Evolutionary conservation across 2,113 vertebrate genomes (phyloP), one percentile per base, ranked within the genome.

Genomic region (Channa argus): DNA sequence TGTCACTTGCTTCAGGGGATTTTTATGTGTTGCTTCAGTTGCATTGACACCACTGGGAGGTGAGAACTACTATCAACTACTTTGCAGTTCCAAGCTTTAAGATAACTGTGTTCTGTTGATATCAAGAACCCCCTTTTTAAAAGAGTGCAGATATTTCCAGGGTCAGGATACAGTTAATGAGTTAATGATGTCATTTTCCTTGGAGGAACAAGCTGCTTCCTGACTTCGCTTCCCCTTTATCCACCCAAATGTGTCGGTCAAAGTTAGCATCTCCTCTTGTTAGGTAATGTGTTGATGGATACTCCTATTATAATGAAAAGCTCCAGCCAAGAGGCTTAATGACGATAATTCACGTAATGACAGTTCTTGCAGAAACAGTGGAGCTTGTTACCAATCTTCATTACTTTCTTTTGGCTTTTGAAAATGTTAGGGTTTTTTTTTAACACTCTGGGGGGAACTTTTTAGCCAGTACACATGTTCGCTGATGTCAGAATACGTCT

Each of bases 141-240:
- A 12, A 24, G 11, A 15, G 56, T 36, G 11, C 33, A 9, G 65
- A 49, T 10, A 3, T 46, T 49, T 54, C 58, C 64, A 71, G 46
- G 49, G 50, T 77, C 67, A 80, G 80, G 76, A 86, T 83, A 46
- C 63, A 73, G 79, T 83, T 56, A 65, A 63, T 5, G 52, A 74
- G 24, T 64, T 51, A 63, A 67, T 80, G 80, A 80, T 72, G 74
- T 85, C 77, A 79, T 76, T 77, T 73, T 85, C 68, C 77, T 81
- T 71, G 3, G 74, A 77, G 78, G 85, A 86, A 84, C 85, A 88
- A 84, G 84, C 88, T 86, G 88, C 83, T 88, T 90, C 88, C 88
- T 86, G 88, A 82, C 88, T 90, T 6, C 76, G 59, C 79, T 84
- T 90, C 89, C 80, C 49, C 33, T 74, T 68, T 36, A 69, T 67